A percentile compares a stretch with the other conserved stretches of the same genome.
These are phyloP conservation scores for Mellivora capensis DNA, from an alignment of 2,113 vertebrate genomes.

Conservation along the genomic window DNA sequence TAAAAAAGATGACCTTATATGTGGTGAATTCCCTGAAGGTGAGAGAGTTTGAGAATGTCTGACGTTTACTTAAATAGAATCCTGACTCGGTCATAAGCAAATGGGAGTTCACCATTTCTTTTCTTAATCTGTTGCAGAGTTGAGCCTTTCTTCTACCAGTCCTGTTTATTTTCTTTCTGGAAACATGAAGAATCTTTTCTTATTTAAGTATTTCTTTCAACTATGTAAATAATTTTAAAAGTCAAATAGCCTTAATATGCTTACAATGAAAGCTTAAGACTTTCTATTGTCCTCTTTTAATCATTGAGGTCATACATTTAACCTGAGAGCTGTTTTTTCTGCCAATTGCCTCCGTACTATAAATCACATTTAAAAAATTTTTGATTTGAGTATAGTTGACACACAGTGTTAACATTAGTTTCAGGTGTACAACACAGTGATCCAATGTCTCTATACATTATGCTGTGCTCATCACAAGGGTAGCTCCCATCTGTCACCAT, in stretches of 20 bases:
- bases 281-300: not conserved
- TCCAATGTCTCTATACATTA: not conserved
- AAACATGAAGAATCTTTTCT: not conserved
- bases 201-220: not conserved
- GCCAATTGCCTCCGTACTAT: not conserved
- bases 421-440: not conserved
- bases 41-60: not conserved
- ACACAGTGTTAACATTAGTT: not conserved
- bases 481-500: not conserved
- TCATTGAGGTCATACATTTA: not conserved
- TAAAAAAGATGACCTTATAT: not conserved
- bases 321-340: not conserved
- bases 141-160: not conserved
- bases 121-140: constrained; percentile 2
- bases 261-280: not conserved
- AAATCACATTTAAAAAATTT: not conserved
- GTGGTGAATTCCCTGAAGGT: not conserved
- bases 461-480: not conserved
- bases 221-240: not conserved
- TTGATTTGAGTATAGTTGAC: not conserved
- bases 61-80: not conserved
- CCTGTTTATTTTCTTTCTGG: not conserved
- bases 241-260: not conserved
- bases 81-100: not conserved
- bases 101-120: not conserved